These are phyloP conservation scores for Buathra laborator DNA, from an alignment of 2,888 invertebrate species.

Conservation along the genomic window DNA sequence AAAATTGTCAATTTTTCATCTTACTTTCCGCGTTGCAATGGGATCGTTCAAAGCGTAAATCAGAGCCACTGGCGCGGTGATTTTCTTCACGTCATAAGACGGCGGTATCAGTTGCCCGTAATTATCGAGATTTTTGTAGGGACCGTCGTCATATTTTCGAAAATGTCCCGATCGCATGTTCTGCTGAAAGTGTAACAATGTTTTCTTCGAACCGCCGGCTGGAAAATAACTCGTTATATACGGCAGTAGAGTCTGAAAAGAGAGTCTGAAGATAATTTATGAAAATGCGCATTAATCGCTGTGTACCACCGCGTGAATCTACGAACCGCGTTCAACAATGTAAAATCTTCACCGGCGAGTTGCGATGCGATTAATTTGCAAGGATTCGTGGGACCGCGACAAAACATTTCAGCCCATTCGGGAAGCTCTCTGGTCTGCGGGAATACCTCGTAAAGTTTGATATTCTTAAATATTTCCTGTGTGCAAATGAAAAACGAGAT, in stretches of 20 bases:
- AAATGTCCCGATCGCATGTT: constrained; percentile 86
- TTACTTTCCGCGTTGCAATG: constrained; percentile 40
- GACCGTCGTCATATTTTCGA: constrained; percentile 88
- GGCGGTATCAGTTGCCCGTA: constrained; percentile 65
- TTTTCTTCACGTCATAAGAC: constrained; percentile 64
- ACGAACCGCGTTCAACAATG: constrained; percentile 31
- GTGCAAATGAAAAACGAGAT: background rate
- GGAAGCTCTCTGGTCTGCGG: constrained; percentile 30
- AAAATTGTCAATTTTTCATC: background rate
- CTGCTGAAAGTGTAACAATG: constrained; percentile 89
- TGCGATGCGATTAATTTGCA: constrained; percentile 8
- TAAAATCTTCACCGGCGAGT: constrained; percentile 34
- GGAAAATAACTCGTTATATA: constrained; percentile 89
- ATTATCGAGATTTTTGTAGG: constrained; percentile 53
- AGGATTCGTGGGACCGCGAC: constrained; percentile 22
- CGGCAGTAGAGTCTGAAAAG: constrained; percentile 87
- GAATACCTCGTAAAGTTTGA: constrained; percentile 30
- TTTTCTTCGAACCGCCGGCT: constrained; percentile 90
- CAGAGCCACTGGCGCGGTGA: constrained; percentile 76
- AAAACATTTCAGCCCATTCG: constrained; percentile 27
- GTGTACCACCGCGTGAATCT: background rate
- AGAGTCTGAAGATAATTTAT: background rate
- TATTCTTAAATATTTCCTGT: constrained; percentile 6
- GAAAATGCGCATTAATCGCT: background rate
- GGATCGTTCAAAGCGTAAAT: constrained; percentile 63